Evolutionary conservation across 2,113 vertebrate genomes (phyloP), one percentile per base, ranked within the genome.

Genomic region (Vombatus ursinus): DNA sequence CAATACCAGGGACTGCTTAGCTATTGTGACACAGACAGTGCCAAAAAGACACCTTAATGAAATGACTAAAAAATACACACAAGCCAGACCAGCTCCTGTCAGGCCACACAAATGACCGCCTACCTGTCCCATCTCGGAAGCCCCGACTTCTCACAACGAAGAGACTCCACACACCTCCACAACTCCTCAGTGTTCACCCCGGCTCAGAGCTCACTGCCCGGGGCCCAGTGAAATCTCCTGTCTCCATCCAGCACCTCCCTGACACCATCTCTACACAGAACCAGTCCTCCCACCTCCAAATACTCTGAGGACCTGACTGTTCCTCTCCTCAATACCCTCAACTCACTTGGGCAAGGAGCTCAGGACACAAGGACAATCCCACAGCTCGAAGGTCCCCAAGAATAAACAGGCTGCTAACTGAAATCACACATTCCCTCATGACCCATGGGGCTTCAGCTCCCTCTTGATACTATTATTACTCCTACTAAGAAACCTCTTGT

Each of bases 401-500:
- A 98, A 98, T 50, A 92, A 9, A 97, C 57, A 53, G 95, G 97
- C 61, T 0, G 90, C 96, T 97, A 94, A 97, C 97, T 94, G 97
- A 98, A 98, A 96, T 97, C 97, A 97, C 98, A 96, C 96, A 48
- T 97, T 96, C 95, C 97, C 94, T 95, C 94, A 16, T 61, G 93
- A 96, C 90, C 94, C 37, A 92, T 93, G 92, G 95, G 97, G 96
- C 96, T 98, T 92, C 96, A 96, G 96, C 96, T 97, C 98, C 98
- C 98, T 98, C 97, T 28, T 95, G 68, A 94, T 93, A 95, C 97
- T 95, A 96, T 97, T 98, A 44, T n/a, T 44, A 97, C 98, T 97
- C 98, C 54, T 94, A 97, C 96, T 98, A 97, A 98, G 97, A 98
- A 97, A 98, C 95, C 97, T 98, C 98, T 94, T 94, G 95, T 96